These are phyloP conservation scores for Danio choprae DNA, from an alignment of 2,797 vertebrate species.

Conservation along the genomic window DNA sequence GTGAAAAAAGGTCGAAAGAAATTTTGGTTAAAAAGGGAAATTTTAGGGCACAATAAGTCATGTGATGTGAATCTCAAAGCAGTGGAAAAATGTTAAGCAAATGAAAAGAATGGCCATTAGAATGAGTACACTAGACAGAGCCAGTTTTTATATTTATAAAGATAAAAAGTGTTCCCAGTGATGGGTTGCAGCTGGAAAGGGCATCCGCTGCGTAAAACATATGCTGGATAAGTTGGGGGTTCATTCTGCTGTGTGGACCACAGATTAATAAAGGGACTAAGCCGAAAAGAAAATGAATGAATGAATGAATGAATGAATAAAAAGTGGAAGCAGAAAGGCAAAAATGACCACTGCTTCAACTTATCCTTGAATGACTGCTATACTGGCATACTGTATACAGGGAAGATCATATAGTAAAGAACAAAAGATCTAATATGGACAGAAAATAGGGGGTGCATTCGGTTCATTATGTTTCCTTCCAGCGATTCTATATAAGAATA, in stretches of 20 bases:
- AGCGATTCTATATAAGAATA: neutral
- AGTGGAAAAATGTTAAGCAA: conserved; percentile 61
- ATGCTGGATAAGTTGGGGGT: too few relatives aligned
- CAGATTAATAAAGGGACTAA: too few relatives aligned
- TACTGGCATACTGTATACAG: neutral
- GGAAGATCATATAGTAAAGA: neutral
- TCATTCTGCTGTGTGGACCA: too few relatives aligned
- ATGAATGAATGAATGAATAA: too few relatives aligned
- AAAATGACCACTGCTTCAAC: conserved; percentile 6
- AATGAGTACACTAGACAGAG: conserved; percentile 9
- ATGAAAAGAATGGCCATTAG: conserved; percentile 58
- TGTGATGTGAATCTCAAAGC: conserved; percentile 48
- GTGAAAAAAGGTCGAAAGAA: conserved; percentile 27
- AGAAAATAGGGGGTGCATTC: conserved; percentile 20
- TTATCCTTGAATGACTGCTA: conserved; percentile 9
- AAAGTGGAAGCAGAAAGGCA: conserved; percentile 11
- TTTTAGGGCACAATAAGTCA: conserved; percentile 48
- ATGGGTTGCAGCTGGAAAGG: too few relatives aligned
- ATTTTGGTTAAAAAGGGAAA: conserved; percentile 34
- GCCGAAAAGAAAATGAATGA: too few relatives aligned
- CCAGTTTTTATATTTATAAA: neutral
- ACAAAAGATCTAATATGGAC: neutral
- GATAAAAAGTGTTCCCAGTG: too few relatives aligned
- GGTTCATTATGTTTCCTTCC: conserved; percentile 21
- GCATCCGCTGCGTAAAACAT: too few relatives aligned